Evolutionary conservation across 2,797 vertebrate species (phyloP), one percentile per base, ranked within the genome.

Genomic region (Bradypus variegatus): DNA sequence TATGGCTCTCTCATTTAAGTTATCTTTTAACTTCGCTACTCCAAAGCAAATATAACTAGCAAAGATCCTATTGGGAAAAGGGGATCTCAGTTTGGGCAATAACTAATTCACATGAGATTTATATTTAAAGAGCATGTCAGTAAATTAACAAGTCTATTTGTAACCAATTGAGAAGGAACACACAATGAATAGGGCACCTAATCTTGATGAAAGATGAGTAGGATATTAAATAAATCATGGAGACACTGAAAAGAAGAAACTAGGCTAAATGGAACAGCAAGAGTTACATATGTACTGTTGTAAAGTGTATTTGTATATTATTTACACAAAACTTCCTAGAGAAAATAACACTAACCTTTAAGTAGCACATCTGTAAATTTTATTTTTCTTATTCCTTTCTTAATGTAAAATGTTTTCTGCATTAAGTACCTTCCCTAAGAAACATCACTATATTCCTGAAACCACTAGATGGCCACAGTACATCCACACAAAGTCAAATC

Each of bases 271-370:
- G 33, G 33, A 31, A 58, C 4, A 55, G 55, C 15, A 67, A 81
- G 45, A 78, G 29, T 13, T 78, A n/a, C 33, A 41, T 31, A 65
- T 36, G 21, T 3, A 3, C 33, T 45, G 48, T 64, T 64, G 25
- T 33, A 45, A 72, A 60, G 41, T 48, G 45, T 31, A 72, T 14
- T 50, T 14, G 11, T 21, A 70, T 25, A 77, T 55, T 72, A 76
- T 48, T 84, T 62, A 45, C 9, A 88, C 65, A 86, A 65, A 65
- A 60, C 8, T 55, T 70, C 7, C 27, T 48, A 48, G 11, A 84
- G 69, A 83, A 85, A 80, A 48, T 31, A 45, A 25, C 70, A 93
- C 89, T 93, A 85, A 95, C 62, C 60, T 94, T 79, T 83, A 92
- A 41, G 58, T 8, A 38, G 53, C 29, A 69, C 65, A 67, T 77